These are phyloP conservation scores for Willowsia nigromaculata DNA, from an alignment of 2,888 invertebrate genomes.

Conservation along the genomic window DNA sequence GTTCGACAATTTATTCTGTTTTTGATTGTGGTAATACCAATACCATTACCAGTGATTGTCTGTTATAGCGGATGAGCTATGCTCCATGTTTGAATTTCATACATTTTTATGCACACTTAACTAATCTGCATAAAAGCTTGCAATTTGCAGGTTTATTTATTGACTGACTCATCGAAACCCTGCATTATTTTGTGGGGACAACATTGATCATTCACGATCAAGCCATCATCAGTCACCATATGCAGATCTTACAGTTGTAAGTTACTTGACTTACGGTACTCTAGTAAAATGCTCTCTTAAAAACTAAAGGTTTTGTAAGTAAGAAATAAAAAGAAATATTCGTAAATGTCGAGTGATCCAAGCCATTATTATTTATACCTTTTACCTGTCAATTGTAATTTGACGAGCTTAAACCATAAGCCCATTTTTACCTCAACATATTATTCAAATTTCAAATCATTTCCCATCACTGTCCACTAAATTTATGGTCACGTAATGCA, in stretches of 20 bases:
- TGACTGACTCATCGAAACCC: neutral
- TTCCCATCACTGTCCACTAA: neutral
- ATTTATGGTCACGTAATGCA: slow-evolving; percentile 5
- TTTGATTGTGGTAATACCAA: neutral
- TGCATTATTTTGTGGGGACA: slow-evolving; percentile 19
- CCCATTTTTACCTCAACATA: neutral
- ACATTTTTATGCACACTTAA: neutral
- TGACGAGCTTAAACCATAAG: neutral
- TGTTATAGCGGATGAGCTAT: neutral
- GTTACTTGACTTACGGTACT: too few relatives aligned
- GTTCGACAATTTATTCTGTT: neutral
- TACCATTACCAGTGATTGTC: neutral
- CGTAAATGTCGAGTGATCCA: slow-evolving; percentile 8
- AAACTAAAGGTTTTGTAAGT: neutral
- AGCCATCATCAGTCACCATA: neutral
- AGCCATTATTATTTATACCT: neutral
- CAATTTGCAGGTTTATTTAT: slow-evolving; percentile 39
- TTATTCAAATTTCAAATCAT: neutral
- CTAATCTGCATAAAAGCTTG: slow-evolving; percentile 18
- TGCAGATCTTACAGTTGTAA: too few relatives aligned
- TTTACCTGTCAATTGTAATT: neutral
- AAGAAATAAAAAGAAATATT: neutral
- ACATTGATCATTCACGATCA: neutral
- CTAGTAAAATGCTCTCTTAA: too few relatives aligned
- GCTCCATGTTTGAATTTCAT: neutral